Conservation (phyloP, 1,140 invertebrate species). For the Trachelipus rathkii region DNA sequence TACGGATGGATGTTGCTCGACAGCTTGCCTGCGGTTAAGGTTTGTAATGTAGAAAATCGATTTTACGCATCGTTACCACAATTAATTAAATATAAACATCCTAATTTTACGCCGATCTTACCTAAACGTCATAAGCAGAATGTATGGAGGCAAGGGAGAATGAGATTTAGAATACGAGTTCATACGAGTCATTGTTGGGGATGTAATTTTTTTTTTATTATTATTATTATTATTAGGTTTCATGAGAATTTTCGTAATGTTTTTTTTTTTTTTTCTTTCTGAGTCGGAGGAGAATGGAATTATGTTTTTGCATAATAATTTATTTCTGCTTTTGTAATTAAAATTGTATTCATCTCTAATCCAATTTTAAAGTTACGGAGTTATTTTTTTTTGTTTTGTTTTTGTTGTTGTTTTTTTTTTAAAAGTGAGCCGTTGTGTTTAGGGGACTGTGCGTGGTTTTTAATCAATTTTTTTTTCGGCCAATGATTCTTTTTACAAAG, state of each 20-base stretch:
- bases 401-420: no score
- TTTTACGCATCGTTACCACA: constrained; percentile 43
- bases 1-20: constrained; percentile 28
- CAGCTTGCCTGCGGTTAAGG: constrained; percentile 38
- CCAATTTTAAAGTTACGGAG: background rate
- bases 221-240: background rate
- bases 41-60: constrained; percentile 44
- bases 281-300: constrained; percentile 37
- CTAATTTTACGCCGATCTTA: constrained; percentile 41
- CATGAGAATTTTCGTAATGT: constrained; percentile 23
- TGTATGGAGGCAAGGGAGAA: constrained; percentile 20
- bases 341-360: constrained; percentile 38
- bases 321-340: constrained; percentile 43
- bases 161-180: constrained; percentile 13
- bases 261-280: background rate
- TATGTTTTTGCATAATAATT: constrained; percentile 44
- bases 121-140: constrained; percentile 39
- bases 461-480: no score
- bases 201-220: no score
- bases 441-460: no score
- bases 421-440: no score
- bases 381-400: no score
- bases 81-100: constrained; percentile 45
- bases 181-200: constrained; percentile 5
- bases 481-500: no score